These are phyloP conservation scores for Pseudopipra pipra DNA, from an alignment of 2,113 vertebrate species.

Conservation along the genomic window DNA sequence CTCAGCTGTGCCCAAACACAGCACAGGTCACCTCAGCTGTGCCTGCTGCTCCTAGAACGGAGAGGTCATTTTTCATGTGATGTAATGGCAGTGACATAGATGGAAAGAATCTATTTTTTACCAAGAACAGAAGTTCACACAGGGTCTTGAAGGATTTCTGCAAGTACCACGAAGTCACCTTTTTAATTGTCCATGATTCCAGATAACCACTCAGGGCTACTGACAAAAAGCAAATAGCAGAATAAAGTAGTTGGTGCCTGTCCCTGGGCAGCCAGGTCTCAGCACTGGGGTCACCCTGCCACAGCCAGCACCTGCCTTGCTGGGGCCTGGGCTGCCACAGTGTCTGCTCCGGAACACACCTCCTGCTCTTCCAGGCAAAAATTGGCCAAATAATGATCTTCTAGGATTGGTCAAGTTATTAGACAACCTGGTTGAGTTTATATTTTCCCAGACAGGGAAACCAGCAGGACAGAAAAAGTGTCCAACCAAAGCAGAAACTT, in stretches of 20 bases:
- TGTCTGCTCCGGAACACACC: background rate
- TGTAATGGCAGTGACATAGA: background rate
- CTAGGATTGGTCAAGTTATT: background rate
- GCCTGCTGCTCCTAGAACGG: background rate
- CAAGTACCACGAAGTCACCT: background rate
- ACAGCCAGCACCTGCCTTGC: background rate
- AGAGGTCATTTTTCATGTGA: background rate
- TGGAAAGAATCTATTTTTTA: background rate
- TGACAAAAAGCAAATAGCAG: background rate
- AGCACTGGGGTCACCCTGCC: background rate
- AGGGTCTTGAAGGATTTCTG: background rate
- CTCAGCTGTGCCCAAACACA: background rate
- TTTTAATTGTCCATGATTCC: background rate
- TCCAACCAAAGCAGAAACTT: background rate
- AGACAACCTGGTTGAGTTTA: background rate
- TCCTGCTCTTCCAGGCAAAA: background rate
- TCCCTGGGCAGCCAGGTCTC: background rate
- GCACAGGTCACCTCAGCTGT: accelerated
- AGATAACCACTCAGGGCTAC: background rate
- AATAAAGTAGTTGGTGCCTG: background rate
- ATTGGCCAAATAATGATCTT: no score
- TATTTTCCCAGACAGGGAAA: background rate
- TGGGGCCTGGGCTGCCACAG: background rate
- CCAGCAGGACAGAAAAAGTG: background rate
- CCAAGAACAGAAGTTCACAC: background rate